These are phyloP conservation scores for Diorhabda carinulata DNA, from an alignment of 1,140 invertebrate genomes.

Conservation along the genomic window DNA sequence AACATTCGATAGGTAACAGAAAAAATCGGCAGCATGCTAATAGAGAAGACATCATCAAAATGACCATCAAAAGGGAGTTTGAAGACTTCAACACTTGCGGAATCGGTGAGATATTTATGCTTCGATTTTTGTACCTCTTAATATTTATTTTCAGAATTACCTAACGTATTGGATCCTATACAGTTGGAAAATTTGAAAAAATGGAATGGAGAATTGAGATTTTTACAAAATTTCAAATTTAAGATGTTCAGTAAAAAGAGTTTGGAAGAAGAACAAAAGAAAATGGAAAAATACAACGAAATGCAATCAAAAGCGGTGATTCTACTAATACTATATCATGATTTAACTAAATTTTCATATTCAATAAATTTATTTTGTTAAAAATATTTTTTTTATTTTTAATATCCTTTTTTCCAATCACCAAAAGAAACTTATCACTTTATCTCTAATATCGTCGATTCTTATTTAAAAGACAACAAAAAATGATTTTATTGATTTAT, in stretches of 20 bases:
- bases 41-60: conserved; percentile 68
- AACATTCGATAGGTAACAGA: conserved; percentile 66
- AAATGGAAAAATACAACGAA: background rate
- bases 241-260: conserved; percentile 47
- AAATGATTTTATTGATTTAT: no score
- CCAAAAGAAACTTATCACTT: no score
- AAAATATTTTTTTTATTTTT: no score
- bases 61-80: conserved; percentile 63
- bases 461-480: no score
- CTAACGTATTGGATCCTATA: conserved; percentile 56
- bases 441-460: no score
- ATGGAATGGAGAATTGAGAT: conserved; percentile 66
- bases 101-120: conserved; percentile 52
- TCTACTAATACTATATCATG: no score
- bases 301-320: no score
- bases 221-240: conserved; percentile 63
- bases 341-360: no score
- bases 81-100: conserved; percentile 71
- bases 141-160: conserved; percentile 54
- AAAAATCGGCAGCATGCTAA: conserved; percentile 71
- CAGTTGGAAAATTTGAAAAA: conserved; percentile 58
- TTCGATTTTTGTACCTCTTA: background rate
- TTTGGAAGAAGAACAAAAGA: conserved; percentile 23
- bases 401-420: no score
- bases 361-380: no score